phyloP scores from a whole-genome alignment of 2,797 vertebrate genomes.

The Adelosebastes latens region DNA sequence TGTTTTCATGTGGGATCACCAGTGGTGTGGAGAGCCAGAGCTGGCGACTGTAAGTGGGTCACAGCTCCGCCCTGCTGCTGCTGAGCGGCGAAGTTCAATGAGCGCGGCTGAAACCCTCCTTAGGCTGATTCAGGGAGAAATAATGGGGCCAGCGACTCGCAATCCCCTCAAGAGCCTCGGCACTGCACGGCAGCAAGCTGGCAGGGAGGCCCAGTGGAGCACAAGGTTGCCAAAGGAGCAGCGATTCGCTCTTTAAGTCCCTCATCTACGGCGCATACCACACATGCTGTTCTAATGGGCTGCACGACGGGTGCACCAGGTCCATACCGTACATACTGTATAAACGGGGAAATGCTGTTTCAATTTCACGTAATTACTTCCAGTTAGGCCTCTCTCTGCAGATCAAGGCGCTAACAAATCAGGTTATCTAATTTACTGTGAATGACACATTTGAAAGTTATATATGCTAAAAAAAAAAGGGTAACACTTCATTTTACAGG shows the following conservation, averaged over 20 bases:
- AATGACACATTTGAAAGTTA: background rate
- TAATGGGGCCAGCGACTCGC: slow-evolving; percentile 74
- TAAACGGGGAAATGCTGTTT: background rate
- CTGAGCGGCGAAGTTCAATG: slow-evolving; percentile 39
- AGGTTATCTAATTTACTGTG: background rate
- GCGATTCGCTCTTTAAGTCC: slow-evolving; percentile 23
- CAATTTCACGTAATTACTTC: slow-evolving; percentile 21
- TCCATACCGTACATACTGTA: background rate
- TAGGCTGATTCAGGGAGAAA: slow-evolving; percentile 79
- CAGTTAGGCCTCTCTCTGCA: background rate
- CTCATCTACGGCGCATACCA: slow-evolving; percentile 33
- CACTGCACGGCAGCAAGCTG: slow-evolving; percentile 47
- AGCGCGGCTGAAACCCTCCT: slow-evolving; percentile 67
- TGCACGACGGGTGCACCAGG: background rate
- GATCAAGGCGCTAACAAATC: background rate
- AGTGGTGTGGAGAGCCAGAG: slow-evolving; percentile 22
- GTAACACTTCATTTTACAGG: too few relatives aligned
- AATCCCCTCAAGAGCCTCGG: slow-evolving; percentile 60
- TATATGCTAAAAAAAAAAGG: background rate
- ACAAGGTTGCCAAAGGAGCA: slow-evolving; percentile 38
- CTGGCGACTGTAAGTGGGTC: slow-evolving; percentile 70
- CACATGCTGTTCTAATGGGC: slow-evolving; percentile 7
- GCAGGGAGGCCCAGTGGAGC: slow-evolving; percentile 51
- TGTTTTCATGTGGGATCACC: slow-evolving; percentile 35
- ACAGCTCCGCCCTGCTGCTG: slow-evolving; percentile 51